phyloP scores from a whole-genome alignment of 1,140 invertebrate species.

The Drosophila santomea region DNA sequence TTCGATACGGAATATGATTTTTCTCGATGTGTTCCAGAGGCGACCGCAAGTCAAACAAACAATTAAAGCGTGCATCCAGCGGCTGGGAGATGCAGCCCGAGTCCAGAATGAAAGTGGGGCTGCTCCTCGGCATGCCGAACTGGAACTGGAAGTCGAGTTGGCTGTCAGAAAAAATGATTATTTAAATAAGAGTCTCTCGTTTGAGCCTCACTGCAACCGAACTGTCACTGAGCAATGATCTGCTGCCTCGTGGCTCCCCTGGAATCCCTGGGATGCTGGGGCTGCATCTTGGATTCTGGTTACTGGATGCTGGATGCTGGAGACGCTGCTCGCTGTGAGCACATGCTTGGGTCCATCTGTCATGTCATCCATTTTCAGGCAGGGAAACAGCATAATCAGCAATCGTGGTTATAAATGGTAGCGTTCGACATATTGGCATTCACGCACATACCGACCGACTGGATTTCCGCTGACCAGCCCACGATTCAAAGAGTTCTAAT shows the following conservation, averaged over 20 bases:
- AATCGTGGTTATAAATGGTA: conserved; percentile 84
- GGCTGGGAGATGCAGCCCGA: conserved; percentile 49
- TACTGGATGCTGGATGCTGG: conserved; percentile 7
- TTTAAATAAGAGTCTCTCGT: conserved; percentile 82
- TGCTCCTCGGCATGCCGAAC: conserved; percentile 69
- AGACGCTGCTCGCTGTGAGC: conserved; percentile 51
- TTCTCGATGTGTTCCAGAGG: conserved; percentile 24
- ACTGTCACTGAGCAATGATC: conserved; percentile 71
- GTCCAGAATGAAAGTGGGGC: conserved; percentile 58
- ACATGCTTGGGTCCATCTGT: conserved; percentile 80
- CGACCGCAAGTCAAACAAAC: conserved; percentile 78
- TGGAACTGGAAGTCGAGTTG: conserved; percentile 85
- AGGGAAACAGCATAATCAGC: conserved; percentile 84
- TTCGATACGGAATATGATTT: neutral
- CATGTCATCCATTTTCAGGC: conserved; percentile 83
- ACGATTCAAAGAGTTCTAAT: conserved; percentile 71
- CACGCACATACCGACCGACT: conserved; percentile 40
- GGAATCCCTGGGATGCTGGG: conserved; percentile 24
- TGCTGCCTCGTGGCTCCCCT: conserved; percentile 45
- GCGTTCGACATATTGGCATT: conserved; percentile 84
- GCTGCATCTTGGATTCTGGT: conserved; percentile 6
- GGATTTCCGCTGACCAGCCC: conserved; percentile 35
- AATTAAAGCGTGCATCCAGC: conserved; percentile 71
- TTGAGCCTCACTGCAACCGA: conserved; percentile 73
- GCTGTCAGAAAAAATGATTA: conserved; percentile 85